Base-by-base conservation (phyloP, 2,113 vertebrate genomes). In the Geococcyx californianus region DNA sequence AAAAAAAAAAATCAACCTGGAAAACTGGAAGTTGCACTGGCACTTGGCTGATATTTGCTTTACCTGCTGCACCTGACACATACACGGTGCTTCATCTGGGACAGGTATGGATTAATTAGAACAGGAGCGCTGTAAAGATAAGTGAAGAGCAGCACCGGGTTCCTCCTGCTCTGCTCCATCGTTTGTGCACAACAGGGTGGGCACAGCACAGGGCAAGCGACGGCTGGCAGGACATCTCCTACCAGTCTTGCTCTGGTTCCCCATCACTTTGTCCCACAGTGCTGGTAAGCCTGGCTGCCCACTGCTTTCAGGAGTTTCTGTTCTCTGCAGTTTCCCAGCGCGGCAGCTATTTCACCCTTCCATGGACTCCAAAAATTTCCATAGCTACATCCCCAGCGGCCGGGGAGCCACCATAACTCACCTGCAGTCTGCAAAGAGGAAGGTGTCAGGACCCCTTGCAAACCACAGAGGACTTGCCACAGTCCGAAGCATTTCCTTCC, bases 131-230 rank as follows among this genome's bases (percentile, higher is more conserved):
- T 36, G 6, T 4, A n/a, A 44, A 26, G 4, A 16, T 2, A 17
- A 6, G 8, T 10, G 10, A 54, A 59, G 40, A 66, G 11, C 3
- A 51, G 8, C 29, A 44, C 0, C 14, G 54, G 11, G 18, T 59
- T 80, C 70, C 59, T 77, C n/a, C 75, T 80, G 66, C 70, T 63
- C 20, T 1, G 1, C 40, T 84, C 23, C 62, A 25, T 47, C 2
- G 0, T 1, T 13, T 52, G 13, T 9, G 45, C 24, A 2, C 1
- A 9, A 19, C 1, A 3, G 10, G 6, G 3, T 47, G 47, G 23
- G 8, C 31, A 1, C 4, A 67, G 60, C 34, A 54, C 31, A 11
- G 36, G 11, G 7, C 0, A 28, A 75, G 72, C 38, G 68, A 14
- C 19, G 47, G 29, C 9, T 29, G 42, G 23, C 38, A 58, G 49